Percentiles rank a stretch among this genome's conserved stretches.
Conservation (phyloP, 2,797 vertebrate genomes). For the Arremon brunneinucha region DNA sequence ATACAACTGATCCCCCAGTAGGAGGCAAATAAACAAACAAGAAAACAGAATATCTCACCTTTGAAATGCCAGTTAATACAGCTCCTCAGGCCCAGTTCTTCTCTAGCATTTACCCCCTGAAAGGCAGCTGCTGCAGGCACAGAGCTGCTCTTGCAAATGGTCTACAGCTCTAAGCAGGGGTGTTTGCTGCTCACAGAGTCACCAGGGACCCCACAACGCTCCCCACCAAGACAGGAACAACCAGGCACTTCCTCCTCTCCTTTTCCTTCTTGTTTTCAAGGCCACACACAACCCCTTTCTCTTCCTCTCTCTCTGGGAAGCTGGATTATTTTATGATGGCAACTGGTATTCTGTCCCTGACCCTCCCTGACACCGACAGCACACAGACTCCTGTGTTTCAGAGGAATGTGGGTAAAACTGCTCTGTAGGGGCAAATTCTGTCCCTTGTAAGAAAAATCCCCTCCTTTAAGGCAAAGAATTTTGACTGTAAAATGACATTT, state of each 20-base stretch:
- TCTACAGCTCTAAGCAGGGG: not conserved
- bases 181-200: not conserved
- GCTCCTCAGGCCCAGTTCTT: not conserved
- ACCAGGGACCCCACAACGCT: not conserved
- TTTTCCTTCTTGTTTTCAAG: not conserved
- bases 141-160: not conserved
- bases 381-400: not conserved
- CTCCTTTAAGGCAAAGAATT: not conserved
- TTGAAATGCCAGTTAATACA: not conserved
- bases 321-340: not conserved
- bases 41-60: conserved; percentile 2
- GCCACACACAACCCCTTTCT: not conserved
- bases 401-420: not conserved
- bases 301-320: not conserved
- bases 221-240: not conserved
- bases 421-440: not conserved
- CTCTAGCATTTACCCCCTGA: not conserved
- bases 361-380: not conserved
- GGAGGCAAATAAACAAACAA: conserved; percentile 2
- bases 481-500: not conserved
- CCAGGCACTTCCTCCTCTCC: not conserved
- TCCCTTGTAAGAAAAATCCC: not conserved
- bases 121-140: not conserved
- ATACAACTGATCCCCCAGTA: not conserved
- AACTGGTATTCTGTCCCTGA: not conserved